These are phyloP conservation scores for Sebastes melanostomus DNA, from an alignment of 2,797 vertebrate species.

Conservation along the genomic window DNA sequence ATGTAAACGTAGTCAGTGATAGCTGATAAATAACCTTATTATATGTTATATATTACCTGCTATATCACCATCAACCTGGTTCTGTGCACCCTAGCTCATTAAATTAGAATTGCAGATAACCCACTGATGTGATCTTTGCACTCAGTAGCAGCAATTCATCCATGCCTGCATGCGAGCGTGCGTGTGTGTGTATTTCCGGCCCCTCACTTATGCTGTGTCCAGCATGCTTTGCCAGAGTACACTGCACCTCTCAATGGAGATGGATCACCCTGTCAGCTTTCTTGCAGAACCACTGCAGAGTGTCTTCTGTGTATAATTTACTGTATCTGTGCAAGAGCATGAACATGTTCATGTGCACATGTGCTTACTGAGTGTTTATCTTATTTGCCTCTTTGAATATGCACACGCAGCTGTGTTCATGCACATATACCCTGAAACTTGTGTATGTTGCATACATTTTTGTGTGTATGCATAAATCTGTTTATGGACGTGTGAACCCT, in stretches of 20 bases:
- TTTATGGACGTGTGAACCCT: background rate
- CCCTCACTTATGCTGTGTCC: slow-evolving; percentile 29
- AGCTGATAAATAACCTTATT: background rate
- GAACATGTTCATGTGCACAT: background rate
- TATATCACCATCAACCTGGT: background rate
- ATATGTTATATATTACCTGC: background rate
- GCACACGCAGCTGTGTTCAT: background rate
- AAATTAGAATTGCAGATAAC: slow-evolving; percentile 31
- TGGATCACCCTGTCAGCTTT: slow-evolving; percentile 71
- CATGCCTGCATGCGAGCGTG: background rate
- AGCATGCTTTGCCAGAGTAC: slow-evolving; percentile 45
- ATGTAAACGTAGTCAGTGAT: background rate
- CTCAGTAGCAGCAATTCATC: slow-evolving; percentile 11
- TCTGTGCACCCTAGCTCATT: slow-evolving; percentile 1
- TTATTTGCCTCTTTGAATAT: background rate
- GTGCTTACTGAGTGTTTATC: background rate
- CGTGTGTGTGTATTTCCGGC: background rate
- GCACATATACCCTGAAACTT: background rate
- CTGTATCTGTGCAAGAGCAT: slow-evolving; percentile 7
- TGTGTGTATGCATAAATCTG: background rate
- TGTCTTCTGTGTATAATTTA: slow-evolving; percentile 44
- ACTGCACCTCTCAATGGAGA: slow-evolving; percentile 63
- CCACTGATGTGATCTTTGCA: slow-evolving; percentile 25
- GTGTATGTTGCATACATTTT: background rate
- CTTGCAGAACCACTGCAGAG: slow-evolving; percentile 32